Percentiles rank a stretch among this genome's conserved stretches.
Evolutionary conservation across 2,113 vertebrate genomes (phyloP).

Genomic region (Hippocampus barbouri): DNA sequence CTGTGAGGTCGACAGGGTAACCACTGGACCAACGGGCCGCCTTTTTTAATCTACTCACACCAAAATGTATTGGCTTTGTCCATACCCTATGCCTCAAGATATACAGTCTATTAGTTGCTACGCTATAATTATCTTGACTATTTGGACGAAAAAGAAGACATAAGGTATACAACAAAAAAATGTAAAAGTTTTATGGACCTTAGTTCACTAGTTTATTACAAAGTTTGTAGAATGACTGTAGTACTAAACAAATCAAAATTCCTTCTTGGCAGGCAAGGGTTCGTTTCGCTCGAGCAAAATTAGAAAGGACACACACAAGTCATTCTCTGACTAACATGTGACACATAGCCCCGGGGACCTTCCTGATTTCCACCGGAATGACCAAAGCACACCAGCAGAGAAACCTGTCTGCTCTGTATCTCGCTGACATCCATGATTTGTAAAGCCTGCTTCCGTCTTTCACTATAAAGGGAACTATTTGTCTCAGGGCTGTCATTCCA

Average conservation of each 20-base stretch:
- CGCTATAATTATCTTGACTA: too few relatives aligned
- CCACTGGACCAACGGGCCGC: too few relatives aligned
- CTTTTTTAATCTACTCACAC: too few relatives aligned
- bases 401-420: conserved; percentile 22
- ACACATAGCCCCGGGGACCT: not conserved
- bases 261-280: not conserved
- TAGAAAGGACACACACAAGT: not conserved
- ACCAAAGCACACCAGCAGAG: conserved; percentile 24
- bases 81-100: too few relatives aligned
- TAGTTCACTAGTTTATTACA: too few relatives aligned
- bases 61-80: too few relatives aligned
- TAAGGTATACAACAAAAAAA: not conserved
- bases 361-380: conserved; percentile 2
- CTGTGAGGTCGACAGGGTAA: too few relatives aligned
- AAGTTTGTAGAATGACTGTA: too few relatives aligned
- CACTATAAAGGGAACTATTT: conserved; percentile 32
- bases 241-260: not conserved
- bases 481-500: conserved; percentile 28
- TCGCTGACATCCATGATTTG: conserved; percentile 24
- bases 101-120: too few relatives aligned
- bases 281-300: not conserved
- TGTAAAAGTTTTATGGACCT: too few relatives aligned
- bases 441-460: conserved; percentile 33
- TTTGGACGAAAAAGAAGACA: not conserved
- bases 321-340: not conserved